These are phyloP conservation scores for Rhynchopsitta pachyrhyncha DNA, from an alignment of 2,113 vertebrate genomes.

Conservation along the genomic window DNA sequence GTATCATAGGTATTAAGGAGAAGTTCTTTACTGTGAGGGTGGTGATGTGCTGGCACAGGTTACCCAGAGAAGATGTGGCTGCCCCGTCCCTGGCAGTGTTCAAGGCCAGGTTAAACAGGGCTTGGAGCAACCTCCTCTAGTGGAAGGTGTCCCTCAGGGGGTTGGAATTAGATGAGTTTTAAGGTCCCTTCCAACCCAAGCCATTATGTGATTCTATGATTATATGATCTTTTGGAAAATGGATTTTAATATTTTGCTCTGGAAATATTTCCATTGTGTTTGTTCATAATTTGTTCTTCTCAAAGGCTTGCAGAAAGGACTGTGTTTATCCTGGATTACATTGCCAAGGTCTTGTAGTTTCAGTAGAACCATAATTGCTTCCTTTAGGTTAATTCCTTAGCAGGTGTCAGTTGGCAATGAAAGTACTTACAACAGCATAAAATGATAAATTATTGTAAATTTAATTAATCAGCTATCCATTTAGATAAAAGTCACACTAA, in stretches of 20 bases:
- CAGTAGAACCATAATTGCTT: not conserved
- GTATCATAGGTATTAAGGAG: not conserved
- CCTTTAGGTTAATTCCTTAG: not conserved
- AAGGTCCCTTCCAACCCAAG: not conserved
- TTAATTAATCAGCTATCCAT: not conserved
- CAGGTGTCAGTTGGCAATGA: not conserved
- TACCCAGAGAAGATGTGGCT: not conserved
- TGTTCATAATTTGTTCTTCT: not conserved
- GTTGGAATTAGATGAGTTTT: not conserved
- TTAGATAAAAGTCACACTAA: not conserved
- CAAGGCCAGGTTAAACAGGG: not conserved
- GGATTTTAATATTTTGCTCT: not conserved
- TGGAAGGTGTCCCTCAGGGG: not conserved
- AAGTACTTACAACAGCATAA: not conserved
- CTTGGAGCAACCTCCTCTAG: not conserved
- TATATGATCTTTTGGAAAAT: not conserved
- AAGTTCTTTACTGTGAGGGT: not conserved
- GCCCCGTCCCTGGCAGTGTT: not conserved
- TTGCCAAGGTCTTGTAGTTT: not conserved
- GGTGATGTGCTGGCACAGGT: not conserved
- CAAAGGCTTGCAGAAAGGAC: not conserved
- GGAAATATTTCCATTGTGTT: not conserved
- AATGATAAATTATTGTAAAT: not conserved
- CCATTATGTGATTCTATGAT: not conserved
- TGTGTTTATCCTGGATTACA: not conserved